phyloP scores from a whole-genome alignment of 2,797 vertebrate genomes.

The Benthosema pterotum region DNA sequence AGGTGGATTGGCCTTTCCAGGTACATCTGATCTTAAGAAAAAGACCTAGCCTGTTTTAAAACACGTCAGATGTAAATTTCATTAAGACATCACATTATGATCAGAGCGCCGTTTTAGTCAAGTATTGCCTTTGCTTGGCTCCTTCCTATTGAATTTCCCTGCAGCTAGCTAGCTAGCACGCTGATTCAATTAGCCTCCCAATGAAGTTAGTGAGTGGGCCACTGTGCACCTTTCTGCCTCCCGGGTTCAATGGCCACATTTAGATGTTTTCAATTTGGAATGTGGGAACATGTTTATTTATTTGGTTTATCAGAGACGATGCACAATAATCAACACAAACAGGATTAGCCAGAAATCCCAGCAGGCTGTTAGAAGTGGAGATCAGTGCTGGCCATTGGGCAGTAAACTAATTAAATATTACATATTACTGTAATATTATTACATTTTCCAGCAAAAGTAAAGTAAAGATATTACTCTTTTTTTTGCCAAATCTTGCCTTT shows the following conservation, averaged over 20 bases:
- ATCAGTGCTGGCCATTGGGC: too few relatives aligned
- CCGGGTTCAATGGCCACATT: conserved; percentile 60
- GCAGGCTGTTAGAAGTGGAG: too few relatives aligned
- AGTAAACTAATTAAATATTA: too few relatives aligned
- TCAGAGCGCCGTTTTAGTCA: conserved; percentile 57
- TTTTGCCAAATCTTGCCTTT: too few relatives aligned
- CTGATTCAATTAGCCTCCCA: conserved; percentile 74
- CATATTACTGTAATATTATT: too few relatives aligned
- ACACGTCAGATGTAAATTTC: conserved; percentile 44
- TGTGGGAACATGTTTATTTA: too few relatives aligned
- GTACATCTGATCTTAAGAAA: conserved; percentile 4
- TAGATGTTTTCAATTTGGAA: conserved; percentile 30
- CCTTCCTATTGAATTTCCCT: conserved; percentile 65
- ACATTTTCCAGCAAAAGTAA: too few relatives aligned
- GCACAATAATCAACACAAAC: too few relatives aligned
- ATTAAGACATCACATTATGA: conserved; percentile 59
- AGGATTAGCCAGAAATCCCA: too few relatives aligned
- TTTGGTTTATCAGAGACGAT: too few relatives aligned
- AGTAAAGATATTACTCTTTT: too few relatives aligned
- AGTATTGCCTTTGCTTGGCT: conserved; percentile 54
- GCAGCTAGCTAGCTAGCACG: conserved; percentile 66
- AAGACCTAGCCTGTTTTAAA: conserved; percentile 16
- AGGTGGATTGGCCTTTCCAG: background rate
- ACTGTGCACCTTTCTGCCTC: conserved; percentile 63
- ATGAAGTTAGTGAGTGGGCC: conserved; percentile 67